Evolutionary conservation across 2,113 vertebrate species (phyloP), one percentile per base, ranked within the genome.

Genomic region (Pipa parva): DNA sequence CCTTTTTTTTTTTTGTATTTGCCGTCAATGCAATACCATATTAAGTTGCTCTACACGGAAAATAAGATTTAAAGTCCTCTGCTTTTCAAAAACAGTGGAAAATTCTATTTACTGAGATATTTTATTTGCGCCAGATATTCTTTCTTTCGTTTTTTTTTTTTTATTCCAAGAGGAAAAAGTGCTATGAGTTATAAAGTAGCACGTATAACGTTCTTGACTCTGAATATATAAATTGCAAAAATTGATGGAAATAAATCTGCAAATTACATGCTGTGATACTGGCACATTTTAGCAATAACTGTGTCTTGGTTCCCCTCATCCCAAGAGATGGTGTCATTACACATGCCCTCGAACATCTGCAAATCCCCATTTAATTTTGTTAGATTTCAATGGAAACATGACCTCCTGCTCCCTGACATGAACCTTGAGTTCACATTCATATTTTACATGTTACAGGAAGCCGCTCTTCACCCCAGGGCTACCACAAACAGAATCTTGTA

Each of bases 361-460:
- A 92, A 88, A 77, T 78, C 83, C 86, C 88, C 79, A 1, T 88
- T 84, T 78, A 81, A 87, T 88, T 78, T 72, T 80, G 88, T 84
- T 82, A 78, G 90, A 85, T 85, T 81, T 83, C 88, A 93, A 89
- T 90, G 91, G 89, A 85, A 86, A 85, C 87, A 81, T 93, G 93
- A 58, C 95, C 94, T 95, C 93, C 92, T 95, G 93, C 94, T 96
- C 95, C 89, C 86, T 91, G 83, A 85, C 82, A 88, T 88, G 84
- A 92, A 93, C 87, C 87, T 81, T 80, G 84, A 83, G 82, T 97
- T 99, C 93, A 92, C 95, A 97, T 94, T 93, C 89, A 85, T 89
- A 91, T 92, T 90, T 92, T 91, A 90, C 92, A 95, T 92, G 91
- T 92, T 92, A 91, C 91, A 93, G 89, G 92, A 94, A 94, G 90